Evolutionary conservation across 2,797 vertebrate genomes (phyloP).

Genomic region (Leucoraja ocellata): DNA sequence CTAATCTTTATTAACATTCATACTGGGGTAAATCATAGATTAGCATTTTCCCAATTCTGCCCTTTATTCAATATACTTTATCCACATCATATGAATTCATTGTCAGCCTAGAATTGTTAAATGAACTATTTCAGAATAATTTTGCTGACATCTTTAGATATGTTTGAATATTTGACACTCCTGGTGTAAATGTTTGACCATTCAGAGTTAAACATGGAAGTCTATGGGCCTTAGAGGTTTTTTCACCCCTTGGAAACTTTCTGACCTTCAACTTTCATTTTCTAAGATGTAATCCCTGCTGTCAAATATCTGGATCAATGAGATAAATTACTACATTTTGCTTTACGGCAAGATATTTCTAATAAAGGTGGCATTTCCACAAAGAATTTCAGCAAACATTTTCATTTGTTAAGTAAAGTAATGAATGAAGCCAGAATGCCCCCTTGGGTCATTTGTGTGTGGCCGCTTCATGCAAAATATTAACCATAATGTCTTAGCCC

Average conservation of each 20-base stretch:
- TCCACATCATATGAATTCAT: not conserved
- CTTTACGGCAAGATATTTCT: not conserved
- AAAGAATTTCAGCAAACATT: not conserved
- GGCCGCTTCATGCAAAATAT: not conserved
- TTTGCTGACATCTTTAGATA: not conserved
- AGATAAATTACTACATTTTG: not conserved
- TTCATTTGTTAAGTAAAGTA: not conserved
- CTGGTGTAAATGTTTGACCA: not conserved
- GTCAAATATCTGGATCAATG: not conserved
- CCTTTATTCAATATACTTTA: not conserved
- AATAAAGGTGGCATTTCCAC: not conserved
- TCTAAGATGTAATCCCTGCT: not conserved
- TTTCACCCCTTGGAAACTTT: not conserved
- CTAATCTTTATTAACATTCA: conserved; percentile 7
- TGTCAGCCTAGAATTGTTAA: not conserved
- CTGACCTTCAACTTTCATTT: too few relatives aligned
- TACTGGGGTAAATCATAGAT: not conserved
- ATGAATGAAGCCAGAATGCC: not conserved
- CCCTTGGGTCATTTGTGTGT: not conserved
- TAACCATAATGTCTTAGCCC: not conserved
- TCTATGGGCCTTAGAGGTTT: not conserved
- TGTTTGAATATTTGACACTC: not conserved
- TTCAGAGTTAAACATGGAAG: not conserved
- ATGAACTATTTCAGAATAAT: not conserved
- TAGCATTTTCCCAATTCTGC: not conserved